Evolutionary conservation across 1,140 invertebrate species (phyloP).

Genomic region (Scaptomyza pallida): DNA sequence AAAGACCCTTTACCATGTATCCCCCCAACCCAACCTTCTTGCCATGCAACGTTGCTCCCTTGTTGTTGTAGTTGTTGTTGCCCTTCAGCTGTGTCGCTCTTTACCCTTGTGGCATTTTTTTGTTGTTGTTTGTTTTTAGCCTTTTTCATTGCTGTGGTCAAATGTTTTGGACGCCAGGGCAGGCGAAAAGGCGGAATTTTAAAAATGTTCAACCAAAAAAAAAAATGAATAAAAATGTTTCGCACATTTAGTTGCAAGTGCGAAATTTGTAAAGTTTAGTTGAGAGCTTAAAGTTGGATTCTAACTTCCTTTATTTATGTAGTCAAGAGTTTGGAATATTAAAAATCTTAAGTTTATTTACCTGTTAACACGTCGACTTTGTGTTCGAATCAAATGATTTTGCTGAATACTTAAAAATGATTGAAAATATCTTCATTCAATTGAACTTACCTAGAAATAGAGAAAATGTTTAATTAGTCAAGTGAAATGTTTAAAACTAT

Average conservation of each 20-base stretch:
- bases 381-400: background rate
- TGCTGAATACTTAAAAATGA: background rate
- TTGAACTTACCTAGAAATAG: slow-evolving; percentile 67
- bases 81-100: slow-evolving; percentile 69
- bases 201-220: slow-evolving; percentile 5
- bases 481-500: no score
- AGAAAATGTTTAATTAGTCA: slow-evolving; percentile 47
- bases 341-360: slow-evolving; percentile 5
- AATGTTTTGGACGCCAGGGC: slow-evolving; percentile 12
- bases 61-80: slow-evolving; percentile 22
- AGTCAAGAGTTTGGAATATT: background rate
- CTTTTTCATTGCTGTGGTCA: slow-evolving; percentile 55
- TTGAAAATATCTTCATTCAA: background rate
- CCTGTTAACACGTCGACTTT: slow-evolving; percentile 16
- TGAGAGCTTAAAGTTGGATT: background rate
- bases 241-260: background rate
- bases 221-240: no score
- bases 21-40: background rate
- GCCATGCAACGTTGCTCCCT: slow-evolving; percentile 23
- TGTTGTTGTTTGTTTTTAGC: slow-evolving; percentile 46
- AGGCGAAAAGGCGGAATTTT: slow-evolving; percentile 49
- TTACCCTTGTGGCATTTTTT: slow-evolving; percentile 57
- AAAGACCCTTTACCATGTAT: background rate
- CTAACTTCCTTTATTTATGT: slow-evolving; percentile 18
- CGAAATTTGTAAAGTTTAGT: background rate